Evolutionary conservation across 2,113 vertebrate genomes (phyloP), one percentile per base, ranked within the genome.

Genomic region (Tachysurus vachellii): DNA sequence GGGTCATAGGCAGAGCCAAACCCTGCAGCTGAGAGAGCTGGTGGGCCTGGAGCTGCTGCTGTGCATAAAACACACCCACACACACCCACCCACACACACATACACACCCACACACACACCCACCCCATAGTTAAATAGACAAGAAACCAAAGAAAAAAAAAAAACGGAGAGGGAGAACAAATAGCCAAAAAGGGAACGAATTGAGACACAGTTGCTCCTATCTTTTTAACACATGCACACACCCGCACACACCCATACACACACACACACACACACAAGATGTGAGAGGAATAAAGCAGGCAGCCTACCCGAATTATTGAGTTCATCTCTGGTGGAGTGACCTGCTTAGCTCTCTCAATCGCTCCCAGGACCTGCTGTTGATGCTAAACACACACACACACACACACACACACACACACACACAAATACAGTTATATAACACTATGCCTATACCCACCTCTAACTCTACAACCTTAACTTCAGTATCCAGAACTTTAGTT

Each of bases 1-100:
- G 97, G 47, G 96, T 96, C 95, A 99, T 95, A 0, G 98, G 98
- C 92, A 99, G 94, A 17, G 97, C 97, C 85, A 99, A 95, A 19
- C 97, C 98, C 95, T 99, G 98, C 77, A 99, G 97, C 96, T 99
- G 98, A 0, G 98, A 99, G 91, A 99, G 96, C 95, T 99, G 98
- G 86, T 99, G 98, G 82, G 97, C 98, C 91, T 99, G 98, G 88
- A 99, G 98, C 96, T 99, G 98, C 97, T 99, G 98, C 98, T 99
- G 94, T 89, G 95, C 91, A 82, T 87, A 94, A 94, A 0, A 88
- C 82, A 87, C 66, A 76, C 26, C 62, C 14, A 82, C 85, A 75
- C 64, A 84, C 16, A 59, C 77, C 19, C 77, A 56, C 76, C 56
- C 28, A 53, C 64, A 83, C 80, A 82, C 80, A 61, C 80, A 82